A percentile compares a stretch with the other conserved stretches of the same genome.
Conservation (phyloP, 2,113 vertebrate genomes). For the Elanus axillaris region DNA sequence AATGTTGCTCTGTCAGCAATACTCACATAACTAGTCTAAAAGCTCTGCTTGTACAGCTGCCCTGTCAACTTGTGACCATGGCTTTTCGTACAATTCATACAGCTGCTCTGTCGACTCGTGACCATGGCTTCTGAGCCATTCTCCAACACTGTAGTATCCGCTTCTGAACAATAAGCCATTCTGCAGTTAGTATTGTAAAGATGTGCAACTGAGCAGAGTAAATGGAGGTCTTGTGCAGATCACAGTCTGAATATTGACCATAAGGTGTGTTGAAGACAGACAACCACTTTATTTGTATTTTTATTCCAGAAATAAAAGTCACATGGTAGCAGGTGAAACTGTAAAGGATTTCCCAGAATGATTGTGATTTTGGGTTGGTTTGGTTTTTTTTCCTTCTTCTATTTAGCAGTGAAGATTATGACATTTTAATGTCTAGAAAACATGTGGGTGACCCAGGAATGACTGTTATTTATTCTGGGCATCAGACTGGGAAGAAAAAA, state of each 20-base stretch:
- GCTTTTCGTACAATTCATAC: no score
- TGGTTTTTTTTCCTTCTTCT: not conserved
- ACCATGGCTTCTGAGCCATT: no score
- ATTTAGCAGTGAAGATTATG: not conserved
- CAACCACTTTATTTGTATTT: not conserved
- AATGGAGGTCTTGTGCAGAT: not conserved
- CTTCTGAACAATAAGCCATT: not conserved
- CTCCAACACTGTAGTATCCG: no score
- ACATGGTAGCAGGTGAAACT: not conserved
- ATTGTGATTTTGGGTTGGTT: not conserved
- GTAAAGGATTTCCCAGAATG: not conserved
- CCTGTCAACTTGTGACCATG: no score
- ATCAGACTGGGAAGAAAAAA: not conserved
- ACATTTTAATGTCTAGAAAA: not conserved
- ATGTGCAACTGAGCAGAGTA: rapidly evolving
- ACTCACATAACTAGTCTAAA: no score
- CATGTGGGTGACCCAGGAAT: not conserved
- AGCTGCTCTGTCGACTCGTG: no score
- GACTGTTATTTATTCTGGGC: not conserved
- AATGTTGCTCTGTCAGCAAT: no score
- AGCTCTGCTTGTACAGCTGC: no score
- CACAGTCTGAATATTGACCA: not conserved
- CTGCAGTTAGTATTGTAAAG: not conserved
- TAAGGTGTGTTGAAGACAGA: not conserved
- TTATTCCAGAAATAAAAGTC: conserved; percentile 32